Percentiles rank a stretch among this genome's conserved stretches.
Evolutionary conservation across 1,140 invertebrate species (phyloP).

Genomic region (silkworm (Bombyx mori)): ASM3026992v2 NC_085111.1:8960001-8960500

Average conservation of each 20-base stretch:
- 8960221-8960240: conserved; percentile 35
- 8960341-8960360: conserved; percentile 30
- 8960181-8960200: conserved; percentile 55
- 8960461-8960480: no score
- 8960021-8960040: no score
- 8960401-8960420: no score
- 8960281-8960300: conserved; percentile 41
- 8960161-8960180: conserved; percentile 68
- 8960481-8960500: no score
- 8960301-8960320: conserved; percentile 24
- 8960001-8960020: no score
- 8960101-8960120: conserved; percentile 14
- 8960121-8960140: conserved; percentile 49
- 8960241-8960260: conserved; percentile 49
- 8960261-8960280: conserved; percentile 42
- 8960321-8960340: conserved; percentile 35
- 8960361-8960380: no score
- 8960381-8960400: no score
- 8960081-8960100: conserved; percentile 1
- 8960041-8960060: background rate
- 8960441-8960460: no score
- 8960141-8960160: conserved; percentile 29
- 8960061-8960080: background rate
- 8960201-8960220: conserved; percentile 36
- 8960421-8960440: no score